Evolutionary conservation across 2,113 vertebrate genomes (phyloP).

Genomic region (Oreochromis spilurus): DNA sequence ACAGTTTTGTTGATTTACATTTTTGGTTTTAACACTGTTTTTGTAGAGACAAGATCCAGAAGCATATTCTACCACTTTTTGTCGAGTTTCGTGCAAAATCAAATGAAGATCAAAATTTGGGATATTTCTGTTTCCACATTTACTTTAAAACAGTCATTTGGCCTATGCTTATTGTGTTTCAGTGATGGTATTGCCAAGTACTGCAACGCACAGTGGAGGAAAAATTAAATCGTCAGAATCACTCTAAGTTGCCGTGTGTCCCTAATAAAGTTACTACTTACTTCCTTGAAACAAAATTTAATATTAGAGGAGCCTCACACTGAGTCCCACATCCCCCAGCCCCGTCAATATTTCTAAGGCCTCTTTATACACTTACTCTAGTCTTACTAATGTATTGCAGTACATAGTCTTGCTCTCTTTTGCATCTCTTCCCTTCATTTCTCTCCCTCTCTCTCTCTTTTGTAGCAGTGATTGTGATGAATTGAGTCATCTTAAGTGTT

Average conservation of each 20-base stretch:
- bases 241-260: background rate
- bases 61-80: background rate
- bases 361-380: constrained; percentile 16
- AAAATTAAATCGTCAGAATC: background rate
- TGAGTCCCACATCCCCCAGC: background rate
- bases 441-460: constrained; percentile 21
- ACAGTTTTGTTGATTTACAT: background rate
- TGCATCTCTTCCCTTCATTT: constrained; percentile 8
- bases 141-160: background rate
- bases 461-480: constrained; percentile 66
- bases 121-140: background rate
- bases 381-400: constrained; percentile 45
- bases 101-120: background rate
- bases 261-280: background rate
- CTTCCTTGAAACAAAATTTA: background rate
- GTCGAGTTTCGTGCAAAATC: background rate
- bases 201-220: background rate
- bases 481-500: constrained; percentile 73
- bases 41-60: background rate
- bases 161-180: background rate
- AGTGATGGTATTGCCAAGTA: background rate
- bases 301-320: background rate
- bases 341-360: background rate
- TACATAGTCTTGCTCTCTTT: constrained; percentile 20
- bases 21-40: background rate